Evolutionary conservation across 2,888 invertebrate genomes (phyloP).

Genomic region (Sussaba pulchella): DNA sequence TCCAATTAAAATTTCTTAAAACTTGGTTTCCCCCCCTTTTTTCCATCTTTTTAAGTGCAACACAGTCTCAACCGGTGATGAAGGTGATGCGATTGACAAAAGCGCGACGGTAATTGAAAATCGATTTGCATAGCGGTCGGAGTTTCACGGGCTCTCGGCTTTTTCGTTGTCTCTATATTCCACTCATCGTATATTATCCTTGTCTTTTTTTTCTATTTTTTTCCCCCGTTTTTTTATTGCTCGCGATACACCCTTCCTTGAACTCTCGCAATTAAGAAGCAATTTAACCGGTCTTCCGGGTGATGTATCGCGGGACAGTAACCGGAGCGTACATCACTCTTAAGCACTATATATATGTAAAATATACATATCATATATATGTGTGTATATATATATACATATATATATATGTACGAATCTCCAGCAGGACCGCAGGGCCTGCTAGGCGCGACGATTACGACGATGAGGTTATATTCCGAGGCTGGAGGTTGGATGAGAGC

Average conservation of each 20-base stretch:
- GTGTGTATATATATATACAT: too few species aligned
- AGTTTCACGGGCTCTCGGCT: slow-evolving; percentile 51
- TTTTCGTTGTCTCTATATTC: slow-evolving; percentile 45
- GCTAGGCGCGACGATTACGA: slow-evolving; percentile 38
- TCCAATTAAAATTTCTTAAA: too few species aligned
- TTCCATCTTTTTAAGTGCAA: too few species aligned
- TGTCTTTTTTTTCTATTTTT: too few species aligned
- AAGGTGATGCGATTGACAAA: too few species aligned
- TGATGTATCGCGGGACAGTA: slow-evolving; percentile 59
- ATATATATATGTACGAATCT: too few species aligned
- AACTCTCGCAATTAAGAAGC: slow-evolving; percentile 68
- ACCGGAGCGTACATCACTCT: slow-evolving; percentile 59
- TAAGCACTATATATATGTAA: too few species aligned
- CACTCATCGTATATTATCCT: slow-evolving; percentile 24
- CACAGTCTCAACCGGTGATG: too few species aligned
- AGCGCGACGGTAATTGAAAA: too few species aligned
- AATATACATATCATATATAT: too few species aligned
- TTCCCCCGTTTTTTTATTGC: too few species aligned
- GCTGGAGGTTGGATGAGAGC: slow-evolving; percentile 8
- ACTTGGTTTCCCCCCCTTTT: too few species aligned
- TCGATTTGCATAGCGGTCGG: slow-evolving; percentile 71
- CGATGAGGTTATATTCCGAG: slow-evolving; percentile 10
- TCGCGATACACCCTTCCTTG: slow-evolving; percentile 51
- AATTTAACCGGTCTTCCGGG: slow-evolving; percentile 67
- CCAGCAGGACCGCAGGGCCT: slow-evolving; percentile 21